A percentile compares a stretch with the other conserved stretches of the same genome.
Conservation (phyloP, 2,888 invertebrate species). For the Ichneumoninae sp. region DNA sequence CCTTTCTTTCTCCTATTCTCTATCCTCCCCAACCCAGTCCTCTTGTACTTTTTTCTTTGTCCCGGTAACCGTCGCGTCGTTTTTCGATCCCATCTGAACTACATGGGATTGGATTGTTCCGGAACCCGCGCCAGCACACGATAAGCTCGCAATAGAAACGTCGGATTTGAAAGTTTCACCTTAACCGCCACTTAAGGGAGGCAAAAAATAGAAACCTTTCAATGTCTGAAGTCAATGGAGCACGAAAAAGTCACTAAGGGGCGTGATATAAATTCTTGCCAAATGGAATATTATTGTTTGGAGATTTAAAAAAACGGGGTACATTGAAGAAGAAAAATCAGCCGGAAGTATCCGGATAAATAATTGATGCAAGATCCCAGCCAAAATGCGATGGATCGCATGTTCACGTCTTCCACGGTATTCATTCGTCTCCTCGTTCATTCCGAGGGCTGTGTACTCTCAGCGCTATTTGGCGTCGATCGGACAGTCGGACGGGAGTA, state of each 20-base stretch:
- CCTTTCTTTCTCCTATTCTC: not conserved
- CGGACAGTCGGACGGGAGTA: conserved; percentile 59
- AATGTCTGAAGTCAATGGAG: not conserved
- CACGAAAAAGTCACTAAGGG: not conserved
- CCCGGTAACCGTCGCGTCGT: conserved; percentile 2
- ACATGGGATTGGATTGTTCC: conserved; percentile 7
- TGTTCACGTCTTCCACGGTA: conserved; percentile 9
- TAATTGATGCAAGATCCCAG: not conserved
- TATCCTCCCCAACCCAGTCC: not conserved
- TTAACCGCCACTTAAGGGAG: not conserved
- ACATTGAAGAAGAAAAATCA: not conserved
- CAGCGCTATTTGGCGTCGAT: conserved; percentile 49
- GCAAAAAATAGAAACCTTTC: not conserved
- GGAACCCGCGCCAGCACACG: not conserved
- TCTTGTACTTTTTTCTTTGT: not conserved
- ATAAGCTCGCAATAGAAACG: not conserved
- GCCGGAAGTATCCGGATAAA: not conserved
- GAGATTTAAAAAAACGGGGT: too few relatives aligned
- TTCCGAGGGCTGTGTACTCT: not conserved
- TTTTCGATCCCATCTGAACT: not conserved
- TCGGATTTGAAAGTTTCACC: conserved; percentile 1
- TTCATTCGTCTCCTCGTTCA: conserved; percentile 16
- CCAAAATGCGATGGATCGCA: not conserved
- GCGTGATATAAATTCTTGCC: not conserved
- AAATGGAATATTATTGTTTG: too few relatives aligned